A percentile compares a stretch with the other conserved stretches of the same genome.
phyloP scores from a whole-genome alignment of 2,797 vertebrate species.

The Sciurus vulgaris region DNA sequence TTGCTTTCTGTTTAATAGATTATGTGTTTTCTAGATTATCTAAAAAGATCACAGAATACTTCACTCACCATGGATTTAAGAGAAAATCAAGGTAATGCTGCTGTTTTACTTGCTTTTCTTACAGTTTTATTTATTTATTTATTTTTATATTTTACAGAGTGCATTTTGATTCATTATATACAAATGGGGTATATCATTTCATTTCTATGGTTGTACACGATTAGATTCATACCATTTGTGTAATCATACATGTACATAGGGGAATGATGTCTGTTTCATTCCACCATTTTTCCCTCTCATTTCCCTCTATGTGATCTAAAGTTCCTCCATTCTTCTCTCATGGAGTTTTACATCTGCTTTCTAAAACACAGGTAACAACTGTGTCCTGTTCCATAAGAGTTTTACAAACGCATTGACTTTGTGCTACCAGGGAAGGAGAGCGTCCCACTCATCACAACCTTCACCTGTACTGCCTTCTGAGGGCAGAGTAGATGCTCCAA shows the following conservation, averaged over 20 bases:
- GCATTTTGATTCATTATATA: too few relatives aligned
- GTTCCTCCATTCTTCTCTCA: neutral
- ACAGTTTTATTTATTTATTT: too few relatives aligned
- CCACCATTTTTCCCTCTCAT: too few relatives aligned
- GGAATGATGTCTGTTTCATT: too few relatives aligned
- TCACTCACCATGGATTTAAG: neutral
- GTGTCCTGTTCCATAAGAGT: neutral
- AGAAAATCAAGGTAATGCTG: neutral
- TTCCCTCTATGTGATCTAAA: too few relatives aligned
- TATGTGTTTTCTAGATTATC: constrained; percentile 31
- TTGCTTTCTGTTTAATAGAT: constrained; percentile 24
- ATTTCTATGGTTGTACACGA: too few relatives aligned
- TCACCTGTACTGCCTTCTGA: neutral
- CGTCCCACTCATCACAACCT: neutral
- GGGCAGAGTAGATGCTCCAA: neutral
- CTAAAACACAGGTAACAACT: neutral
- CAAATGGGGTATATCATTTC: too few relatives aligned
- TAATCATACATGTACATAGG: too few relatives aligned
- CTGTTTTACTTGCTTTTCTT: constrained; percentile 29
- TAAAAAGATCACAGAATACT: constrained; percentile 8
- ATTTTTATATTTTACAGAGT: too few relatives aligned
- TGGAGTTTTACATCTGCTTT: neutral
- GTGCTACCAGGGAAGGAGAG: neutral
- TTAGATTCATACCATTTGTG: too few relatives aligned
- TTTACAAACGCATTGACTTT: neutral